Evolutionary conservation across 1,140 invertebrate genomes (phyloP), one percentile per base, ranked within the genome.

Genomic region (Drosophila mojavensis): DNA sequence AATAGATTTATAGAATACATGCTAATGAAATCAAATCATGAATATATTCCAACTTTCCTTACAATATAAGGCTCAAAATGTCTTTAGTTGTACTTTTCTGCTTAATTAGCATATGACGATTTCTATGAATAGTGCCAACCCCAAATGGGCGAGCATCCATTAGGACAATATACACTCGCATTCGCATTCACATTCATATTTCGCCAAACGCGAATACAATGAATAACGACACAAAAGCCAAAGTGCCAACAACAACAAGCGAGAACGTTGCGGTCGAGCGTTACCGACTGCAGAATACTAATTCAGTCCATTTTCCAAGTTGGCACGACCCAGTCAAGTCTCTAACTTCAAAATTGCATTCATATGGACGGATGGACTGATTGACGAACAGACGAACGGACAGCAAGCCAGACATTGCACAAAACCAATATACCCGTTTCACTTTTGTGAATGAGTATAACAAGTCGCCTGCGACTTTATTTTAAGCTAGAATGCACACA

Each of bases 181-280:
- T 17, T 17, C 43, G n/a, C 17, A 70, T 64, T 78, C 65, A 65
- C 69, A 81, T 77, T 89, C 78, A 77, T 83, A 73, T 83, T 83
- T 76, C 56, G 24, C 56, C 62, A 75, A 50, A 48, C n/a, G 70
- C 59, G 55, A 67, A 73, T 47, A 78, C 81, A 90, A 91, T 86
- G 88, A 91, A 88, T 74, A 82, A 79, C 73, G 75, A 88, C 81
- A 91, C 82, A 91, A 91, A 91, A 90, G 90, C 78, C 90, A 81
- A 91, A 91, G 73, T 83, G 84, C 79, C 70, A 81, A 75, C 71
- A 71, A 70, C 75, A 79, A 24, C 20, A 20, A 24, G 20, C 3
- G 20, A 24, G 20, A 24, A 24, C 20, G 20, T 3, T 24, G 20
- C 20, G 20, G 20, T 24, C 20, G 20, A 2, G 20, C 20, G 20